Conservation (phyloP, 2,797 vertebrate species). For the Oryzias dopingdopingensis region DNA sequence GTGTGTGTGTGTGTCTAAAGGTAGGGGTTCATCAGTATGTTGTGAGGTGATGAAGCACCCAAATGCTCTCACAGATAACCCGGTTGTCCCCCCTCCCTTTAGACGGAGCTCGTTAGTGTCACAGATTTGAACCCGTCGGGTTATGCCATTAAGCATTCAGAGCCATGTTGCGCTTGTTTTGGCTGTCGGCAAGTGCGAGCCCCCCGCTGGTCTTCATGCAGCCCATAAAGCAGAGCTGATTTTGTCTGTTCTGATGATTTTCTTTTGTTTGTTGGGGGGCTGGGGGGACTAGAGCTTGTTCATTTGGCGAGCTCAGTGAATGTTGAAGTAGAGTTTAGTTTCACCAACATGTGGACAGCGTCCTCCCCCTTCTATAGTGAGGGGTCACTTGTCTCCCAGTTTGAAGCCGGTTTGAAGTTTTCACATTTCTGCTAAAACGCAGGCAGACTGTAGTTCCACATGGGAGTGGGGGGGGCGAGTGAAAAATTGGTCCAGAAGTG, state of each 20-base stretch:
- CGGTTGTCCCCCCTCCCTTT: constrained; percentile 64
- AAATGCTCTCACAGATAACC: constrained; percentile 48
- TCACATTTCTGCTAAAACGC: no score
- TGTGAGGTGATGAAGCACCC: constrained; percentile 62
- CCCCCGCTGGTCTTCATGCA: constrained; percentile 83
- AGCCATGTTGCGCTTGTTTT: constrained; percentile 88
- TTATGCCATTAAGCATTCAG: constrained; percentile 96
- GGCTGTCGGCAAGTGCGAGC: constrained; percentile 79
- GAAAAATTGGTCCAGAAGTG: no score
- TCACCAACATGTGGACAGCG: constrained; percentile 19
- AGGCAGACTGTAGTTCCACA: no score
- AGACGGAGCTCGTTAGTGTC: constrained; percentile 89
- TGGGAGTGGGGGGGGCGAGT: no score
- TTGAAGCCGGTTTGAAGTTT: no score
- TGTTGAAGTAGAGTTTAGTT: constrained; percentile 28
- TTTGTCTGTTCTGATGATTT: constrained; percentile 64
- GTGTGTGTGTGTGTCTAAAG: constrained; percentile 56
- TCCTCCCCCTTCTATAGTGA: constrained; percentile 4
- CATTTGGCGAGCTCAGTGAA: constrained; percentile 67
- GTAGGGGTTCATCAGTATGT: constrained; percentile 69
- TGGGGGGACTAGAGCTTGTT: constrained; percentile 57
- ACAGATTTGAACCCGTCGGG: constrained; percentile 95
- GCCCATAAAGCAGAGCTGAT: constrained; percentile 60
- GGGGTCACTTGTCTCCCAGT: constrained; percentile 2
- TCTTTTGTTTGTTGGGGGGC: constrained; percentile 70